Evolutionary conservation across 2,113 vertebrate species (phyloP).

Genomic region (Aplodontia rufa): DNA sequence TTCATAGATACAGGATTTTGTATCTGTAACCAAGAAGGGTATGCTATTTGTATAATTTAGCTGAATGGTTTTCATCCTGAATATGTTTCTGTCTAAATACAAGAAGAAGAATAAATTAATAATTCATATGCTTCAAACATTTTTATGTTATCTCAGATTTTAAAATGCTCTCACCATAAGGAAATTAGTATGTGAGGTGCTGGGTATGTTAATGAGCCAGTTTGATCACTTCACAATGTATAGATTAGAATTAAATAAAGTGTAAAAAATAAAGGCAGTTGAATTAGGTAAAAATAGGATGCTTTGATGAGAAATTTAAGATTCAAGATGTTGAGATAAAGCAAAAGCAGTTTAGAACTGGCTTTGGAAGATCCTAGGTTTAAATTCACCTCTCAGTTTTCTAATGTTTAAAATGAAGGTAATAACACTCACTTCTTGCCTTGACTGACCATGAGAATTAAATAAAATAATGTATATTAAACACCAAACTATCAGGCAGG

Average conservation of each 20-base stretch:
- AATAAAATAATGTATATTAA: not conserved
- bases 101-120: conserved; percentile 19
- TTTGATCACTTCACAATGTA: not conserved
- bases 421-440: not conserved
- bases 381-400: conserved; percentile 9
- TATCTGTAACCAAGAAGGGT: not conserved
- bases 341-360: not conserved
- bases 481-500: not conserved
- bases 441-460: not conserved
- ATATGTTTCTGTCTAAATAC: not conserved
- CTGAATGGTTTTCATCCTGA: not conserved
- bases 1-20: not conserved
- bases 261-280: not conserved
- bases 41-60: not conserved
- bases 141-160: not conserved
- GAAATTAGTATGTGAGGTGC: not conserved
- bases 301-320: not conserved
- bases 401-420: not conserved
- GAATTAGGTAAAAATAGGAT: not conserved
- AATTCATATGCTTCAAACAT: not conserved
- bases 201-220: not conserved
- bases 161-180: not conserved
- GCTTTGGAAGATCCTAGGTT: not conserved
- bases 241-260: not conserved
- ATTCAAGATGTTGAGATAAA: not conserved